Evolutionary conservation across 2,888 invertebrate genomes (phyloP), one percentile per base, ranked within the genome.

Genomic region (Deroplatys truncata): DNA sequence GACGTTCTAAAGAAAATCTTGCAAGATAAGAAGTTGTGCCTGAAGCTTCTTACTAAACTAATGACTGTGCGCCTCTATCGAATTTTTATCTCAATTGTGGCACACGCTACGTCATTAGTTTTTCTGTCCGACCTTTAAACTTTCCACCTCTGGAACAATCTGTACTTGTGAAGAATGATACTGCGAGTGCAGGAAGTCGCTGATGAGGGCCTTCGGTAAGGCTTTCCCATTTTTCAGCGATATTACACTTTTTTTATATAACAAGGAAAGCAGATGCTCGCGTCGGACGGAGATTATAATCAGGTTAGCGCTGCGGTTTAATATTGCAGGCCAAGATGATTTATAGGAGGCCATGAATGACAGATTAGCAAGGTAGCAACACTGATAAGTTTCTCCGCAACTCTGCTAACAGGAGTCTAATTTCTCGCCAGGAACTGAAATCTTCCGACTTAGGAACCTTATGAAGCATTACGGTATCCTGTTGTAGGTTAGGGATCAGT

Each of bases 291-390:
- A 43, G 86, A 72, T 86, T 86, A 82, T 86, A 86, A 82, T 86
- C 86, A 83, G 83, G 87, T 83, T 83, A 35, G 82, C n/a, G 35
- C 35, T 28, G 83, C 31, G 86, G 82, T 86, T 86, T 86, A 87
- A 87, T 87, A 83, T 83, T 87, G 35, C 87, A 87, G 87, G 20
- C 87, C n/a, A n/a, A 82, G 86, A 83, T 87, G 87, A 87, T 87
- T 87, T 87, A 87, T 87, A 72, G 56, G 56, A 16, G 25, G 56
- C 56, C 56, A 72, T 72, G 56, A 72, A 72, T 72, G 56, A 72
- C 56, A 72, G 56, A 72, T 72, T 72, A 72, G 56, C 20, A 72
- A 72, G 56, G 56, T 72, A 72, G 56, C 56, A 72, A 72, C 56
- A 72, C 25, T 72, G 56, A 20, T 72, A 72, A 20, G 20, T 72